Base-by-base conservation (phyloP, 2,888 invertebrate genomes). In the Cerastoderma edule region DNA sequence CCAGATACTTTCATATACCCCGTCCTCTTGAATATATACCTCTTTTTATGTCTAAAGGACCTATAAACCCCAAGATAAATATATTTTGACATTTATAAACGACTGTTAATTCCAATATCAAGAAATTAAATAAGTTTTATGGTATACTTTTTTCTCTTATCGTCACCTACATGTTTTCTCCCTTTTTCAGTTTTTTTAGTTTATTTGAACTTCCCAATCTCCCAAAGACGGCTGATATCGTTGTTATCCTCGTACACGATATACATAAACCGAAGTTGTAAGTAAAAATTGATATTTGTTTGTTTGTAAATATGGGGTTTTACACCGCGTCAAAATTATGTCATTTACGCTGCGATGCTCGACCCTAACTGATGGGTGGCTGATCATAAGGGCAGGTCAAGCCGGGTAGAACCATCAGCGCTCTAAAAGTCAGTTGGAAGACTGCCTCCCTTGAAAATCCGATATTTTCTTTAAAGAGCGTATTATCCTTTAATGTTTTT, bases 201-300 rank as follows among this genome's bases (percentile, higher is more conserved):
- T 67, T 79, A 33, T 80, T 72, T 67, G 86, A 86, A 53, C 65
- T 86, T 19, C 83, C 81, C 2, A 73, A 66, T 46, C 53, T 86
- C 6, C 32, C 60, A 24, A 35, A 57, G 13, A 44, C 44, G 0
- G 30, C 64, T 0, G 33, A 27, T 0, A 67, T 83, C 0, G 28
- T 24, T 0, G 77, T 78, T 2, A 54, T 85, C 8, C 66, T 85
- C 10, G 70, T 67, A 0, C 80, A 83, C 44, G 67, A 65, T 2
- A 56, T 83, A 16, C 75, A 75, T 10, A 73, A 54, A 33, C 65
- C 73, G 0, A 67, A 53, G 35, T 53, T 72, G 85, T 85, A 67
- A 78, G 83, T 73, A 16, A 19, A 16, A 10, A 27, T 39, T 10
- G 24, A 10, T 6, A 5, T 50, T 24, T 4, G 19, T 19, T n/a